Conservation (phyloP, 2,888 invertebrate species). For the Athalia cordata region DNA sequence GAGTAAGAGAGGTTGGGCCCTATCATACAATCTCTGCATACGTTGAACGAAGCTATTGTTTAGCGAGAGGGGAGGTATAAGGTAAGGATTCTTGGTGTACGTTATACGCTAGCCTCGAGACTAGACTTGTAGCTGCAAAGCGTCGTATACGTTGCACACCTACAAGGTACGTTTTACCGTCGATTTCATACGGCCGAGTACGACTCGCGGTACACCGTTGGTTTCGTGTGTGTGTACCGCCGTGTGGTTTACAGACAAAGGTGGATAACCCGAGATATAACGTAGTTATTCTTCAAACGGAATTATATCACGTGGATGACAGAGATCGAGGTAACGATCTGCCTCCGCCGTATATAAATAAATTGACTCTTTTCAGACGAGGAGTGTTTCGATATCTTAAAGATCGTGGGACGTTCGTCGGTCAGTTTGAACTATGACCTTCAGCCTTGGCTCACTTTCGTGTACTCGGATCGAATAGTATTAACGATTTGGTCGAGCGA, state of each 20-base stretch:
- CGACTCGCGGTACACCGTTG: too few species aligned
- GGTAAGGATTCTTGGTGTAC: too few species aligned
- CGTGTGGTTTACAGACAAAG: slow-evolving; percentile 19
- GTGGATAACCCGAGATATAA: slow-evolving; percentile 30
- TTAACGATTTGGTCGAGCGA: slow-evolving; percentile 27
- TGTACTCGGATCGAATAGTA: background rate
- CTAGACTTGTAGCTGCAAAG: slow-evolving; percentile 1
- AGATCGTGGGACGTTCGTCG: slow-evolving; percentile 31
- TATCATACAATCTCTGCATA: slow-evolving; percentile 40
- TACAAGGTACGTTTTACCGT: slow-evolving; percentile 4
- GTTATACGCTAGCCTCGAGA: too few species aligned
- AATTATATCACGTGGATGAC: slow-evolving; percentile 4
- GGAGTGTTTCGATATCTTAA: slow-evolving; percentile 21
- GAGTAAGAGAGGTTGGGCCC: slow-evolving; percentile 3
- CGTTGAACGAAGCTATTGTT: slow-evolving; percentile 43
- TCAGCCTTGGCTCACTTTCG: slow-evolving; percentile 8
- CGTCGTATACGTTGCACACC: slow-evolving; percentile 4
- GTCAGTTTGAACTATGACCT: slow-evolving; percentile 37
- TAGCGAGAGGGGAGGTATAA: slow-evolving; percentile 28
- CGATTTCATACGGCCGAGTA: background rate
- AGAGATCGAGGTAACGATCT: background rate
- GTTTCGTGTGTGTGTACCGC: background rate
- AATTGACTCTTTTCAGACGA: slow-evolving; percentile 9
- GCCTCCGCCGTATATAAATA: slow-evolving; percentile 3
- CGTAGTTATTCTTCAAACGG: background rate